Evolutionary conservation across 2,888 invertebrate genomes (phyloP), one percentile per base, ranked within the genome.

Genomic region (Cerastoderma edule): DNA sequence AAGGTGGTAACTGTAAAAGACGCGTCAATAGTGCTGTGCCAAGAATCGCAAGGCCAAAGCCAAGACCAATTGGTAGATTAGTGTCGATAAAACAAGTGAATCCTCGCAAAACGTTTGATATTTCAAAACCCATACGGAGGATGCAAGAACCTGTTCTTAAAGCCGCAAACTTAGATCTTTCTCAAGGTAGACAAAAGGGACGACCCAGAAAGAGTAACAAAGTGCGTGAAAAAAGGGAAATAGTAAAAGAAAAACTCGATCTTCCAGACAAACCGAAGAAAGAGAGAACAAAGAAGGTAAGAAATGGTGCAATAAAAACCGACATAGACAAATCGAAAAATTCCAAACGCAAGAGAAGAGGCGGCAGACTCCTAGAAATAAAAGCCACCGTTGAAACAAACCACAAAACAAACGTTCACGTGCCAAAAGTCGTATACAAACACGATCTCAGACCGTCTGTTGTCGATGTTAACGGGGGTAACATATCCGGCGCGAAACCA

Each of bases 331-430:
- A 75, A 54, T 19, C 35, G 27, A 30, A 22, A 3, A 74, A 35
- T 50, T 13, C 24, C n/a, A n/a, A n/a, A n/a, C n/a, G n/a, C n/a
- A n/a, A n/a, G n/a, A n/a, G n/a, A n/a, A n/a, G n/a, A n/a, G n/a
- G n/a, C n/a, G n/a, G 67, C 10, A 68, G 75, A 28, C 67, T 81
- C 46, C 60, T 81, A 5, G 81, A 81, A 73, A 81, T 81, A 19
- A 72, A 73, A 50, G 81, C 81, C 32, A 81, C 81, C 1, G 71
- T 81, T 16, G 69, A 75, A 19, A 19, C 70, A 5, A 54, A 56
- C 24, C 60, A 71, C 33, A 44, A 71, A 63, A 60, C 35, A 28
- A 30, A 39, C 39, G 27, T 33, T 27, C 50, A 67, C 2, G 71
- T 67, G 44, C 71, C 75, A 48, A 75, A 72, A 54, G 19, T 72